Percentiles rank a stretch among this genome's conserved stretches.
These are phyloP conservation scores for Hoplias malabaricus DNA, from an alignment of 2,113 vertebrate species.

Conservation along the genomic window DNA sequence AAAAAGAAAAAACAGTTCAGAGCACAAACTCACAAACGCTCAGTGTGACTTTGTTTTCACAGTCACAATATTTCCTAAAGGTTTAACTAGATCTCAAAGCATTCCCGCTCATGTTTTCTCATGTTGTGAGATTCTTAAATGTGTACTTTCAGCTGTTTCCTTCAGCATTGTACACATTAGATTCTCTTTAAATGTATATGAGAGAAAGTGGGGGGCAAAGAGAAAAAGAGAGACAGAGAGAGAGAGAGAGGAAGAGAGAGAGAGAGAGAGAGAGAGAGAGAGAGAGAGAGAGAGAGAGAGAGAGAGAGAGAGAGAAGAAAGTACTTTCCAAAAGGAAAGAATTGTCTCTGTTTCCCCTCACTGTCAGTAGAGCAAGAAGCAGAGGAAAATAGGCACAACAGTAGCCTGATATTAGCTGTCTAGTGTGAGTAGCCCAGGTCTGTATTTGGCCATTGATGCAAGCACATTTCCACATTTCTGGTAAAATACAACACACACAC, in stretches of 20 bases:
- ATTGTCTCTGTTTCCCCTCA: constrained; percentile 42
- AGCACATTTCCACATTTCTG: too few species aligned
- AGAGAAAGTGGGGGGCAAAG: too few species aligned
- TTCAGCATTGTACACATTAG: background rate
- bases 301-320: constrained; percentile 14
- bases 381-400: constrained; percentile 20
- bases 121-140: background rate
- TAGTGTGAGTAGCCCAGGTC: constrained; percentile 58
- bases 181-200: too few species aligned
- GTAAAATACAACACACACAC: too few species aligned
- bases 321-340: constrained; percentile 34
- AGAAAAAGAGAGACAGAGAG: background rate
- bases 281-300: background rate
- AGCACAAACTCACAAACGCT: too few species aligned
- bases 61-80: too few species aligned
- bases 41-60: too few species aligned
- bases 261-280: background rate
- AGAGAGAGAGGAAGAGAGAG: background rate
- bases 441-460: constrained; percentile 66
- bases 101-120: background rate
- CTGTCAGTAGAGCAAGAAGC: constrained; percentile 16
- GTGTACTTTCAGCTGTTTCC: background rate
- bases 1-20: too few species aligned
- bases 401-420: constrained; percentile 65
- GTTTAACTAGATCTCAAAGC: too few species aligned